Evolutionary conservation across 2,797 vertebrate species (phyloP).

Genomic region (Limnodromus scolopaceus): DNA sequence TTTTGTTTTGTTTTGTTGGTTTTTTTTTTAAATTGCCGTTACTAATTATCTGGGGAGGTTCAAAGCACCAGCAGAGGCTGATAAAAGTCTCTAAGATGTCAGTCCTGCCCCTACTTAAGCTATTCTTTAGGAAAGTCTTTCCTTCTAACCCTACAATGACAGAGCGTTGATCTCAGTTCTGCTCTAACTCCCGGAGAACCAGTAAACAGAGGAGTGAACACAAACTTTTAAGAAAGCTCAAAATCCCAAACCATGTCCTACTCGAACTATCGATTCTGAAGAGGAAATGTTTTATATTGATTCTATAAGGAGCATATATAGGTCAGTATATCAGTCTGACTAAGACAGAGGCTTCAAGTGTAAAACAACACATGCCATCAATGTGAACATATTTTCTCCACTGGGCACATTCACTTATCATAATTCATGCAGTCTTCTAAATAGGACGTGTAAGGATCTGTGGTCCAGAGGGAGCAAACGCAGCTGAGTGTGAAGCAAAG

Average conservation of each 20-base stretch:
- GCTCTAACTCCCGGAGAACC: background rate
- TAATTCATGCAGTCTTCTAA: background rate
- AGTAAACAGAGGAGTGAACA: background rate
- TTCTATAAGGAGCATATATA: background rate
- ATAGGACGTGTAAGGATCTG: background rate
- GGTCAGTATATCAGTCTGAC: background rate
- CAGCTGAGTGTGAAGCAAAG: background rate
- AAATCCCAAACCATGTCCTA: background rate
- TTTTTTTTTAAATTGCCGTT: background rate
- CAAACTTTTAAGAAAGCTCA: background rate
- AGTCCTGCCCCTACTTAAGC: background rate
- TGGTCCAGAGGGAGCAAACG: background rate
- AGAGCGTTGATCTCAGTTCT: background rate
- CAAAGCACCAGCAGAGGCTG: background rate
- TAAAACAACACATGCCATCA: background rate
- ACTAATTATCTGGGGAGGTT: background rate
- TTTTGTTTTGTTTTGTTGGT: background rate
- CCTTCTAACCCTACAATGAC: accelerated
- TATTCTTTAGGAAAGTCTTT: background rate
- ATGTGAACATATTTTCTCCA: background rate
- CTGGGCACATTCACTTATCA: background rate
- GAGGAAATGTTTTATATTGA: background rate
- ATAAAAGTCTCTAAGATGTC: background rate
- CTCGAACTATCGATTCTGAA: background rate
- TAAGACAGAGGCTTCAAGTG: background rate